Base-by-base conservation (phyloP, 2,113 vertebrate genomes). In the Microtus montanus region DNA sequence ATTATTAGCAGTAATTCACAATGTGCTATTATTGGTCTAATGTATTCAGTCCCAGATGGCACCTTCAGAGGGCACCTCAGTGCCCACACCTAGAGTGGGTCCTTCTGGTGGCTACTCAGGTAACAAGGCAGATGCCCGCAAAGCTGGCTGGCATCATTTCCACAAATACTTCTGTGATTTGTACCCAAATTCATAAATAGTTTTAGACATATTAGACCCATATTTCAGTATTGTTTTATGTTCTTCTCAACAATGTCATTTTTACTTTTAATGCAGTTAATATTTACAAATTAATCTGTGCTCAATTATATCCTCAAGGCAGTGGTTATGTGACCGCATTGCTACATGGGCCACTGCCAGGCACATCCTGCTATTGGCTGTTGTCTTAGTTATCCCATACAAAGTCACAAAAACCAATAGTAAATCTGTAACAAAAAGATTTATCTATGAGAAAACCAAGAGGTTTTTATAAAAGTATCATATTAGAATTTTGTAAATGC, bases 1-100 rank as follows among this genome's bases (percentile, higher is more conserved):
- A 63, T 92, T 93, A 95, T 92, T 92, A 96, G 94, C 79, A 93
- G 89, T 58, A 90, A 90, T 86, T 94, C 95, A 95, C 87, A 94
- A 88, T 78, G 52, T 1, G 1, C 77, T 94, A 79, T 96, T 92
- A 95, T 66, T 95, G 97, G 77, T 82, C 54, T 94, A 92, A 97
- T 87, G 28, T 93, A 89, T 93, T 93, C 82, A 86, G 38, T 96
- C 61, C 41, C 95, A 96, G 91, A 93, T 94, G 85, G 90, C 13
- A 54, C 86, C 93, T 90, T 83, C 52, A 52, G 19, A 92, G 79
- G 91, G 89, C 64, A 20, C 61, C 92, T 91, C 75, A 47, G 19
- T 78, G 84, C 44, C 14, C 68, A 19, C 63, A 87, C 84, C 64
- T 89, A 73, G 87, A 61, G 91, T n/a, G 4, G 64, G 7, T 41